A percentile compares a stretch with the other conserved stretches of the same genome.
Evolutionary conservation across 2,113 vertebrate genomes (phyloP).

Genomic region (Andinoacara biseriatus): DNA sequence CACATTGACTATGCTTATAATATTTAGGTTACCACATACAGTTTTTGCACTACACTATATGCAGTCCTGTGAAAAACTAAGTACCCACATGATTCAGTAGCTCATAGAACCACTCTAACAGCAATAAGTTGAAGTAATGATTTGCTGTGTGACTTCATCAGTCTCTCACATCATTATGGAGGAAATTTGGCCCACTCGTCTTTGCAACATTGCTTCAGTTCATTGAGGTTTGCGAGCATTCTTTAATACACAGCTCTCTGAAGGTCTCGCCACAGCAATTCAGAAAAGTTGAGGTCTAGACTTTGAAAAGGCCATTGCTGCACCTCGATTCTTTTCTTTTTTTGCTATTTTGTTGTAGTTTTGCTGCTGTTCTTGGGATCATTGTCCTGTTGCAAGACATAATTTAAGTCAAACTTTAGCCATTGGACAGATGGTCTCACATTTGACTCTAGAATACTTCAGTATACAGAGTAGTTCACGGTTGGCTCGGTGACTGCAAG

Average conservation of each 20-base stretch:
- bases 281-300: too few species aligned
- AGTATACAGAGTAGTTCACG: not conserved
- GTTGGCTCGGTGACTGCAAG: too few species aligned
- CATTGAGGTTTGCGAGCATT: not conserved
- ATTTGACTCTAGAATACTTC: not conserved
- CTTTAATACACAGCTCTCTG: not conserved
- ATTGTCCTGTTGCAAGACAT: not conserved
- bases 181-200: not conserved
- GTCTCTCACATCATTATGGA: not conserved
- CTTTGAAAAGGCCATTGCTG: too few species aligned
- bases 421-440: not conserved
- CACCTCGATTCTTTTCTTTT: not conserved
- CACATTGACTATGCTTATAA: not conserved
- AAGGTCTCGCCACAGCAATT: not conserved
- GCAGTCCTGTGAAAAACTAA: too few species aligned
- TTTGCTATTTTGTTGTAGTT: not conserved
- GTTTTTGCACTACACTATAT: too few species aligned
- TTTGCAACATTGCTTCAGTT: not conserved
- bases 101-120: not conserved
- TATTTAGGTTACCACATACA: not conserved
- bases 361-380: not conserved
- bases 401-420: not conserved
- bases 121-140: not conserved
- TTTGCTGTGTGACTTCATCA: not conserved
- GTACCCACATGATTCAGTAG: too few species aligned